These are phyloP conservation scores for Heliconius hermathena DNA, from an alignment of 1,140 invertebrate species.

Conservation along the genomic window DNA sequence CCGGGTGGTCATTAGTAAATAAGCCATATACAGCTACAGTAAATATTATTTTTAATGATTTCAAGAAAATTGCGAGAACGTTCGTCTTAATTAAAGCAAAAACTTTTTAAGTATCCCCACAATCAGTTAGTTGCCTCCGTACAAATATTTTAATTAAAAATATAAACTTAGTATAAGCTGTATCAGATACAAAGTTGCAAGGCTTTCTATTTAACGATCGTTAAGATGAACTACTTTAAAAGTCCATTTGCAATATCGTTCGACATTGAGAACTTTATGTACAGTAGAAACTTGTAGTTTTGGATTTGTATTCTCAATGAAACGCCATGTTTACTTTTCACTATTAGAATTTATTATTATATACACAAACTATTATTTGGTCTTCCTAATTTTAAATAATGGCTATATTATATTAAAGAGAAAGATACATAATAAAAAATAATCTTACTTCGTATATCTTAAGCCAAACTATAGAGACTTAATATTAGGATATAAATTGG, in stretches of 20 bases:
- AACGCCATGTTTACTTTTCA: too few relatives aligned
- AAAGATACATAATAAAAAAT: not conserved
- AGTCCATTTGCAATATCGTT: not conserved
- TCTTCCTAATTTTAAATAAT: too few relatives aligned
- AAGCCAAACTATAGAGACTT: not conserved
- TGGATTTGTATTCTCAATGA: not conserved
- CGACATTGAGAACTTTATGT: not conserved
- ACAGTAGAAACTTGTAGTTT: not conserved
- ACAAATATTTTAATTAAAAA: conserved; percentile 1
- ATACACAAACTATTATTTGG: too few relatives aligned
- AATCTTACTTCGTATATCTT: not conserved
- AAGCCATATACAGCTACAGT: too few relatives aligned
- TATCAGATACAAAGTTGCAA: not conserved
- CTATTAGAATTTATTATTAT: too few relatives aligned
- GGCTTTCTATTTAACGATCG: conserved; percentile 12
- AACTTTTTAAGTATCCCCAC: not conserved
- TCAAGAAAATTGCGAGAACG: not conserved
- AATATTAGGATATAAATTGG: not conserved
- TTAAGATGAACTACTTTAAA: not conserved
- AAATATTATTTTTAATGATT: too few relatives aligned
- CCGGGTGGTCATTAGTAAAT: too few relatives aligned
- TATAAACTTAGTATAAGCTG: not conserved
- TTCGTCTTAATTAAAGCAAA: not conserved
- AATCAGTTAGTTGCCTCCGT: not conserved
- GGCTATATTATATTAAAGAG: too few relatives aligned